Conservation (phyloP, 37 sponge, comb jelly and placozoan genomes). For the Sycon ciliatum region DNA sequence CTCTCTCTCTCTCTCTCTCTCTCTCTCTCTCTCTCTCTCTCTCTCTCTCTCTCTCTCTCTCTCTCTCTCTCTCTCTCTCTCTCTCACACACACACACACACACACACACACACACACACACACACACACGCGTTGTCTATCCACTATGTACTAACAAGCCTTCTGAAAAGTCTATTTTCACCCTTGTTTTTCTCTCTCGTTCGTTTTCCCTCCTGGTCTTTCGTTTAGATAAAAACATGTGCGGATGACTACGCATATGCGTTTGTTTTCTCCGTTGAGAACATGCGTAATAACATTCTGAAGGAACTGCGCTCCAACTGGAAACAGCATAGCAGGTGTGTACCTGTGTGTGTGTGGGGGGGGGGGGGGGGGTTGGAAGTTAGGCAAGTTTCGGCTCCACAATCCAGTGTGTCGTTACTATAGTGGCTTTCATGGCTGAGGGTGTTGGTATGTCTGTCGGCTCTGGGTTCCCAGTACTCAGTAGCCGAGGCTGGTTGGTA, state of each 20-base stretch:
- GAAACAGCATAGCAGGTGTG: constrained; percentile 54
- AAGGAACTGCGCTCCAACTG: constrained; percentile 63
- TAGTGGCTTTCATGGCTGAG: too few relatives aligned
- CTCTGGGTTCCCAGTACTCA: too few relatives aligned
- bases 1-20: not conserved
- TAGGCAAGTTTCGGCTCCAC: too few relatives aligned
- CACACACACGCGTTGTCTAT: too few relatives aligned
- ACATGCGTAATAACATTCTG: constrained; percentile 75
- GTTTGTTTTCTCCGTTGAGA: constrained; percentile 70
- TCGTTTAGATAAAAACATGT: constrained; percentile 56
- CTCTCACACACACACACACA: not conserved
- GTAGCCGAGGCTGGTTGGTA: too few relatives aligned
- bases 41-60: constrained; percentile 2
- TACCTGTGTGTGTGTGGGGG: too few relatives aligned
- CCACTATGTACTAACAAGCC: too few relatives aligned
- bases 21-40: not conserved
- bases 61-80: constrained; percentile 6
- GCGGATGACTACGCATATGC: constrained; percentile 56
- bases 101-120: too few relatives aligned
- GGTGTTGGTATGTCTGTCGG: too few relatives aligned
- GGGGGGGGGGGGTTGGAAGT: too few relatives aligned
- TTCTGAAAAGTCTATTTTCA: too few relatives aligned
- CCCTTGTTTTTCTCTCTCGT: not conserved
- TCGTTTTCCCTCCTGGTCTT: not conserved
- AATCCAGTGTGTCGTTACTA: too few relatives aligned